Evolutionary conservation across 2,113 vertebrate species (phyloP), one percentile per base, ranked within the genome.

Genomic region (Centropus bengalensis): DNA sequence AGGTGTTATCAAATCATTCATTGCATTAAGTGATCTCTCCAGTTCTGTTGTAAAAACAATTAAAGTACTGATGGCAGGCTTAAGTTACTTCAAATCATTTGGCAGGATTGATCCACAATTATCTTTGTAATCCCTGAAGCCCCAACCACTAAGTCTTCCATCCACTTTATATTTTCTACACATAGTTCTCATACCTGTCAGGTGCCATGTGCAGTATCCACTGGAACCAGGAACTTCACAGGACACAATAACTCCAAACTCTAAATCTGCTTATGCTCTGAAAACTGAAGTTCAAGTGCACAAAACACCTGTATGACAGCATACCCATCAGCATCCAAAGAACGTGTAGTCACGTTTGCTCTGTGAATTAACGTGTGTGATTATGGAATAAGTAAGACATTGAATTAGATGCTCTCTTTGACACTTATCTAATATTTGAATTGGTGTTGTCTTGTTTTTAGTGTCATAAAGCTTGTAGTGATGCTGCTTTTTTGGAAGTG

Each of bases 51-150:
- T 96, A 97, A 96, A 98, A 98, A 98, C 97, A 98, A 98, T 98
- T 98, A 97, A 98, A 98, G 90, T 96, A 97, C 96, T 97, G 97
- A 97, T 97, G 97, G 94, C 92, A 97, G 97, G 97, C 97, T 98
- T 97, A 97, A 97, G 96, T 98, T 98, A 96, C 97, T 96, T 98
- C 96, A 97, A 83, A 97, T 96, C 93, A 97, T 98, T 97, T 98
- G 96, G 96, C 96, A 96, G 97, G 93, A 98, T 98, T 98, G 98
- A 98, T 98, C 97, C 95, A 97, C 97, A 97, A 98, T 98, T 98
- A 97, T 98, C 97, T 97, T 97, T 96, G 95, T 97, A 97, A 96
- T 98, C 97, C 97, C 98, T 79, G 82, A 98, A 97, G 98, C 86
- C 96, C 92, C 19, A 64, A 82, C 91, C 94, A 66, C 95, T 97